phyloP scores from a whole-genome alignment of 2,888 invertebrate genomes.

The Cataglyphis livida region DNA sequence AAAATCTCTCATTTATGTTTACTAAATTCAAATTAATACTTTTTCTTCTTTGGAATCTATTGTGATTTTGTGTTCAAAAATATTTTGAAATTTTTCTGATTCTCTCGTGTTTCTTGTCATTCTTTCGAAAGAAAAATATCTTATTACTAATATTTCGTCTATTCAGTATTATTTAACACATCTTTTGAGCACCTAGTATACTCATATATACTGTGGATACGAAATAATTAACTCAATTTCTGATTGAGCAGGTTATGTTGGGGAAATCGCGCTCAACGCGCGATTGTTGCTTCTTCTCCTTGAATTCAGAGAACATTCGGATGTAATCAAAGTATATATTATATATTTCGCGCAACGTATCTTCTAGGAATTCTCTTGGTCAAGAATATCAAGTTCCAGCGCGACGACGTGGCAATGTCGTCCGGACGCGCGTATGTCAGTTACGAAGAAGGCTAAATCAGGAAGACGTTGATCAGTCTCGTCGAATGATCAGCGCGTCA shows the following conservation, averaged over 20 bases:
- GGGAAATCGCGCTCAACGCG: background rate
- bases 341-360: background rate
- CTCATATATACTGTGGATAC: background rate
- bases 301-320: background rate
- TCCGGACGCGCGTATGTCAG: slow-evolving; percentile 2
- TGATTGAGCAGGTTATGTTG: slow-evolving; percentile 28
- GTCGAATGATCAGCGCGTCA: background rate
- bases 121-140: background rate
- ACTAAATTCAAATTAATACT: background rate
- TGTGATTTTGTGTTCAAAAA: background rate
- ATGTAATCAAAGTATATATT: background rate
- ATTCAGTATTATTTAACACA: background rate
- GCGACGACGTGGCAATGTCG: slow-evolving; percentile 22
- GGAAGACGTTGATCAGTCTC: background rate
- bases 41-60: background rate
- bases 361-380: background rate
- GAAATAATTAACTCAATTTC: background rate
- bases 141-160: background rate
- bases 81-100: background rate
- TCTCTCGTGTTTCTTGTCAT: background rate
- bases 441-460: slow-evolving; percentile 7
- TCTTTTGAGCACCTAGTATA: slow-evolving; percentile 4
- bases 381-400: background rate
- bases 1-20: background rate
- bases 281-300: background rate